Conservation (phyloP, 2,888 invertebrate genomes). For the Drosophila paucipuncta region DNA sequence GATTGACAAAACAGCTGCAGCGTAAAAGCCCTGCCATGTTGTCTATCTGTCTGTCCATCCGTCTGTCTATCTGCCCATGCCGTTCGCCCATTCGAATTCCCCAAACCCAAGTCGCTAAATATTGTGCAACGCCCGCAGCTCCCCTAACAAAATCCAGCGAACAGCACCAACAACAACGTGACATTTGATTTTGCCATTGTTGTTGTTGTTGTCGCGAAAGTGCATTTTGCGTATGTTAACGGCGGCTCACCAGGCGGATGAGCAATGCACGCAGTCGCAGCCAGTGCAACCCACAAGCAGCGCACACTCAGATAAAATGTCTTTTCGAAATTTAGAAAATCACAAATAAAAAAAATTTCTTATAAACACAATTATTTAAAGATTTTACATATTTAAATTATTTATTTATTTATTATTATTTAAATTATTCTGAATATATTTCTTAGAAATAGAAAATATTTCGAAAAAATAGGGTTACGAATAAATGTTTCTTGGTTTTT, state of each 20-base stretch:
- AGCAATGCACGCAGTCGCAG: slow-evolving; percentile 64
- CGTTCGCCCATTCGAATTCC: slow-evolving; percentile 10
- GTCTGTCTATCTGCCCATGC: slow-evolving; percentile 29
- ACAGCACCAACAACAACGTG: slow-evolving; percentile 9
- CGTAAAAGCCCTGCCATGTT: slow-evolving; percentile 73
- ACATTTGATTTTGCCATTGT: slow-evolving; percentile 59
- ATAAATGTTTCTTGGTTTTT: not conserved
- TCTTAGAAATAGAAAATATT: not conserved
- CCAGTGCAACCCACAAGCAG: slow-evolving; percentile 35
- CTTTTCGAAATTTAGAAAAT: not conserved
- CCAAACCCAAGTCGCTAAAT: slow-evolving; percentile 20
- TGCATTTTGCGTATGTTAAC: slow-evolving; percentile 64
- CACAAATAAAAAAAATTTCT: not conserved
- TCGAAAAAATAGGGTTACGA: accelerated
- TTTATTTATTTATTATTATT: too few species aligned
- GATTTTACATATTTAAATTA: not conserved
- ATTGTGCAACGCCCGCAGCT: slow-evolving; percentile 43
- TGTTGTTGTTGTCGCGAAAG: slow-evolving; percentile 61
- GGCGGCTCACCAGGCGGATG: slow-evolving; percentile 63
- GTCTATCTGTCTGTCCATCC: slow-evolving; percentile 57
- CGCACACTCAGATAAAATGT: slow-evolving; percentile 5
- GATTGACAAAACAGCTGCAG: slow-evolving; percentile 78
- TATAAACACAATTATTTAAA: not conserved
- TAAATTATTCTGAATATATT: not conserved
- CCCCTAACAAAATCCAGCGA: slow-evolving; percentile 62